phyloP scores from a whole-genome alignment of 2,113 vertebrate genomes.

The Cettia cetti region DNA sequence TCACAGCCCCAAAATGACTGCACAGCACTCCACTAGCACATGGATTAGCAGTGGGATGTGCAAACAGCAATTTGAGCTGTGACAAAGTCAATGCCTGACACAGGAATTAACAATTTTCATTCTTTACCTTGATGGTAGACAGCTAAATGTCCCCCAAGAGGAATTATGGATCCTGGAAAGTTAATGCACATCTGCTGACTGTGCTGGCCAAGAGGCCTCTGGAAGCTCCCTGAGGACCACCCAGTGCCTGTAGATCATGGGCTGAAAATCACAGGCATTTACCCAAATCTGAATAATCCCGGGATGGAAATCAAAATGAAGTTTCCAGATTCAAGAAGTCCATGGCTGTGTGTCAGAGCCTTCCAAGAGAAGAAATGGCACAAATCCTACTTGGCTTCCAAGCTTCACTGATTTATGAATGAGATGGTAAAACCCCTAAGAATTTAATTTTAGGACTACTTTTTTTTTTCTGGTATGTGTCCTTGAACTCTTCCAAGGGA shows the following conservation, averaged over 20 bases:
- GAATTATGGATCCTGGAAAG: not conserved
- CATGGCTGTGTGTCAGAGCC: not conserved
- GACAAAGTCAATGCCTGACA: not conserved
- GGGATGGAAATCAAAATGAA: not conserved
- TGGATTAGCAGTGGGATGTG: not conserved
- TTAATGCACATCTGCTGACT: not conserved
- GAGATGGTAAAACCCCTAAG: not conserved
- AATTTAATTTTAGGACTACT: not conserved
- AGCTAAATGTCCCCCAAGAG: not conserved
- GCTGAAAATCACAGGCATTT: not conserved
- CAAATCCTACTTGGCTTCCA: not conserved
- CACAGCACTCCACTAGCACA: fast-evolving
- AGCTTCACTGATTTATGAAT: not conserved
- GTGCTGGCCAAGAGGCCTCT: not conserved
- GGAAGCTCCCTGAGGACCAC: not conserved
- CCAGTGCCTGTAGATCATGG: not conserved
- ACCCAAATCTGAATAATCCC: not conserved
- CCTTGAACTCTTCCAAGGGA: not conserved
- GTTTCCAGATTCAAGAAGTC: not conserved
- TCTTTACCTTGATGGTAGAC: not conserved
- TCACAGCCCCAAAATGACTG: not conserved
- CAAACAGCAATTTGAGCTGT: not conserved
- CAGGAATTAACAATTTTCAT: not conserved
- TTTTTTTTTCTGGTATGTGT: not conserved
- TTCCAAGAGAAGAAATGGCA: not conserved